phyloP scores from a whole-genome alignment of 2,113 vertebrate species.

The Nothobranchius furzeri region DNA sequence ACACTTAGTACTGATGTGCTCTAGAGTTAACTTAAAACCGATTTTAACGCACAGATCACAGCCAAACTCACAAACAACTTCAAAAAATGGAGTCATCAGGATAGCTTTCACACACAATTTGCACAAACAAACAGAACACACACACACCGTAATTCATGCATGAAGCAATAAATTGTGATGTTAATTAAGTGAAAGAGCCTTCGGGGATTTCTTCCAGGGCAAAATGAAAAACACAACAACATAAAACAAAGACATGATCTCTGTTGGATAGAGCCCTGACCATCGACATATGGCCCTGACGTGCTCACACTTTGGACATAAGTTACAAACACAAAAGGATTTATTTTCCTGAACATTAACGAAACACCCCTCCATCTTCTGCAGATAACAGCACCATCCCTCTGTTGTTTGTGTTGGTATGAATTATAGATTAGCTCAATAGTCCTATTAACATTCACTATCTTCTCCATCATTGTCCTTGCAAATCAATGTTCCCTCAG shows the following conservation, averaged over 20 bases:
- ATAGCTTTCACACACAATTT: background rate
- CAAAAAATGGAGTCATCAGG: background rate
- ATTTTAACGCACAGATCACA: background rate
- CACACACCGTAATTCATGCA: constrained; percentile 31
- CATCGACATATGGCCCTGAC: too few species aligned
- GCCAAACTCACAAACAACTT: background rate
- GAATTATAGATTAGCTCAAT: constrained; percentile 41
- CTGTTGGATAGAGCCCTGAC: background rate
- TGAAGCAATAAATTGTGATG: constrained; percentile 39
- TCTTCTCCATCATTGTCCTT: constrained; percentile 24
- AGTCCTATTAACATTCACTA: constrained; percentile 22
- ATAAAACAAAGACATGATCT: background rate
- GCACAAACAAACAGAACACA: background rate
- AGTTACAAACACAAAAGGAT: background rate
- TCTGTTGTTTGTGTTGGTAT: constrained; percentile 32
- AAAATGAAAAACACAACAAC: constrained; percentile 28
- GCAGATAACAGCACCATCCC: constrained; percentile 11
- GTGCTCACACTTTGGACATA: background rate
- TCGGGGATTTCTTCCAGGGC: constrained; percentile 26
- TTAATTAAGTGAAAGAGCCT: constrained; percentile 47
- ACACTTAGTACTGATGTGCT: background rate
- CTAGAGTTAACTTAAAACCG: background rate
- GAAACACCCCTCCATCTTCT: constrained; percentile 1
- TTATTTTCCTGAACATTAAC: background rate
- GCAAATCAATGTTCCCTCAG: constrained; percentile 30